Base-by-base conservation (phyloP, 2,113 vertebrate species). In the Malaclemys terrapin region DNA sequence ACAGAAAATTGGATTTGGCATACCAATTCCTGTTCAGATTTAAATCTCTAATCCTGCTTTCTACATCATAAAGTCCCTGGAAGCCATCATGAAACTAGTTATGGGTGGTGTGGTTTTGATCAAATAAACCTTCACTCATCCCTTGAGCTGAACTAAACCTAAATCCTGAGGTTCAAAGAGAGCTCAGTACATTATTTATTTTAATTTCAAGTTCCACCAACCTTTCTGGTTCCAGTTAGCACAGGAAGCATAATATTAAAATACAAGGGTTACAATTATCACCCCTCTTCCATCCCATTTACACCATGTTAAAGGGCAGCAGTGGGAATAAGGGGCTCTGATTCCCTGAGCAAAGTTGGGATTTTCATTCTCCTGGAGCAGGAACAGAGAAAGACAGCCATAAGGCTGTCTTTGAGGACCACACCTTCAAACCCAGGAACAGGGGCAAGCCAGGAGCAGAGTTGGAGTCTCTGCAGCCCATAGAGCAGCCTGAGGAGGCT, bases 351-450 rank as follows among this genome's bases (percentile, higher is more conserved):
- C 53, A 54, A 20, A 54, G 20, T 20, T 53, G 53, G 53, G 53
- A 54, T 54, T 22, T 54, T 54, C 35, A n/a, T 19, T n/a, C 65
- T 38, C 35, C 35, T n/a, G 65, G 35, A 69, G 35, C 65, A 69
- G 35, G 35, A 20, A 38, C 8, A 69, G 17, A n/a, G 17, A 35
- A 69, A 10, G 17, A 69, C 35, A 91, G 17, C n/a, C 27, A 5
- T 0, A 54, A 20, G 45, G 81, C 35, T 69, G 35, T 22, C 42
- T 38, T 24, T 0, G 0, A 20, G 25, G 45, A 54, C 65, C 45
- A 10, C 2, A 2, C 29, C n/a, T 5, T n/a, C 42, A 2, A 1
- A 22, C 10, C 31, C 79, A 88, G 52, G 25, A 8, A 62, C 50
- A 16, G 69, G n/a, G 29, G 25, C 57, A 56, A 62, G 29, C 57